phyloP scores from a whole-genome alignment of 2,113 vertebrate species.

The Pachycephala philippinensis region DNA sequence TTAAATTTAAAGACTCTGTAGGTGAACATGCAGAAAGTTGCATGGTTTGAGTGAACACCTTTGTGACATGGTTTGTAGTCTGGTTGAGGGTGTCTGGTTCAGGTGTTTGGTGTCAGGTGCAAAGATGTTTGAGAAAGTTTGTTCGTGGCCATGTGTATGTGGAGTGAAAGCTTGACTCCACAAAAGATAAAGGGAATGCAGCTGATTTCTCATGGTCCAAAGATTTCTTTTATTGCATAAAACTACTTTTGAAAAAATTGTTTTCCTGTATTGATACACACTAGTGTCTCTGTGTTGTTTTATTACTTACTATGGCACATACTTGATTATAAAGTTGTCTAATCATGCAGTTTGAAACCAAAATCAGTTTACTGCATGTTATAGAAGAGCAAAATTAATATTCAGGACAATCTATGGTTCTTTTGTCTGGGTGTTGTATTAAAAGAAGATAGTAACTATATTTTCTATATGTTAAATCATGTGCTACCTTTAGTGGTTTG shows the following conservation, averaged over 20 bases:
- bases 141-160: neutral
- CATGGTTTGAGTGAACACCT: neutral
- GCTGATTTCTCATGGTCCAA: neutral
- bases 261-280: fast-evolving
- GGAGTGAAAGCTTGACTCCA: neutral
- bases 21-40: neutral
- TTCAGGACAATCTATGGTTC: neutral
- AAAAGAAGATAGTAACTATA: neutral
- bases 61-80: neutral
- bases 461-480: neutral
- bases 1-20: neutral
- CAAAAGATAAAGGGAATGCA: neutral
- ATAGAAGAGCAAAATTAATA: neutral
- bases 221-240: neutral
- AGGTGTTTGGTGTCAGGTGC: neutral
- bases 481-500: neutral
- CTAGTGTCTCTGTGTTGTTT: neutral
- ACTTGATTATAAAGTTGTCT: neutral
- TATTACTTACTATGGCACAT: neutral
- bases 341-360: neutral
- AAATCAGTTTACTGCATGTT: neutral
- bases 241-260: neutral
- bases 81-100: neutral
- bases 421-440: neutral
- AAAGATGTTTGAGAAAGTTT: neutral